Base-by-base conservation (phyloP, 2,797 vertebrate species). In the Labroides dimidiatus region DNA sequence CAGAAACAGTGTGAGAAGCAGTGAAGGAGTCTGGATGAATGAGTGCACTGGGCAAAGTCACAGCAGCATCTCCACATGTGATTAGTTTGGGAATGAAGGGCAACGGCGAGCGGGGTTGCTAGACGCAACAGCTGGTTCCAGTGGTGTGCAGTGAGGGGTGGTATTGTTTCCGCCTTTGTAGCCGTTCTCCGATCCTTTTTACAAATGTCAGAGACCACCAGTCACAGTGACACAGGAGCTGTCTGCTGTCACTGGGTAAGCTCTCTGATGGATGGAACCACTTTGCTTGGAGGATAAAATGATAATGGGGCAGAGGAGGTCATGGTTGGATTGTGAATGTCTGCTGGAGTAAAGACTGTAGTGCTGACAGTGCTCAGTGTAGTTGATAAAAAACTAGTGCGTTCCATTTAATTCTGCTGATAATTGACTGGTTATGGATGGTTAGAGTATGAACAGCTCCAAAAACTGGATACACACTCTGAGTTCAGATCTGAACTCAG, bases 211-310 rank as follows among this genome's bases (percentile, higher is more conserved):
- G 70, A 71, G 59, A 53, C 66, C 79, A 58, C 53, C 77, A 69
- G 70, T 82, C 78, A 59, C 62, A 82, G 43, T 69, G n/a, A 16
- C 50, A 45, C 73, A 63, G 60, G 73, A 77, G 67, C 78, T 61
- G 73, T 64, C 64, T 68, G 56, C 78, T 85, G 81, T 71, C 77
- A 73, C 33, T 39, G 76, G 27, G 55, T 53, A 36, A 69, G 52
- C 70, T 44, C 47, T 15, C 77, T 90, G 89, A 91, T 87, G 61
- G 81, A 93, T 87, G 80, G 69, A 44, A 70, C 45, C 68, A 75
- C 61, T 89, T 77, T 77, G 45, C 69, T 37, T 58, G 69, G 51
- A 17, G 49, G 78, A 74, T 84, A 68, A 82, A 69, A 77, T 75
- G 78, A 77, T 82, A 73, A 77, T 72, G 56, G 75, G 55, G 56